Percentiles rank a stretch among this genome's conserved stretches.
These are phyloP conservation scores for Passer domesticus DNA, from an alignment of 2,113 vertebrate genomes.

Conservation along the genomic window DNA sequence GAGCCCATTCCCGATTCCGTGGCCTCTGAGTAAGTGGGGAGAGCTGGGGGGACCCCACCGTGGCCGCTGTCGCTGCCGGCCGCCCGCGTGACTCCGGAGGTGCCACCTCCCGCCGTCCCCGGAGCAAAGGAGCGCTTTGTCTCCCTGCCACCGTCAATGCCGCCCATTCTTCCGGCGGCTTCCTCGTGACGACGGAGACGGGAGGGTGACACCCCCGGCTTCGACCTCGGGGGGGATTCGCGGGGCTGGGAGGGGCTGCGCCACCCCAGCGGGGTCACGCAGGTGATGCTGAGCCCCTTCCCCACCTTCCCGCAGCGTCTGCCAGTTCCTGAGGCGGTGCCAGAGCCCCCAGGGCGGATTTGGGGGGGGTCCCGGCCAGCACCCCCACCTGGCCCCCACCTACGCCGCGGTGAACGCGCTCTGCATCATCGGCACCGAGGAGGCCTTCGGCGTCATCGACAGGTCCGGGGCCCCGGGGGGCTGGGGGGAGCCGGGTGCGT, in stretches of 20 bases:
- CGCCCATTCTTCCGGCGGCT: constrained; percentile 64
- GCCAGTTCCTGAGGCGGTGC: constrained; percentile 89
- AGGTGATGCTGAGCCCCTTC: background rate
- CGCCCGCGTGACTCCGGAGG: background rate
- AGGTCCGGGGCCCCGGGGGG: constrained; percentile 64
- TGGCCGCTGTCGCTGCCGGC: background rate
- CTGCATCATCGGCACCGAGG: constrained; percentile 93
- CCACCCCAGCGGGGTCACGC: fast-evolving
- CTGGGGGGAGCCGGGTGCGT: background rate
- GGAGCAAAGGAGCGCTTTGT: constrained; percentile 71
- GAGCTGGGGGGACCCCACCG: background rate
- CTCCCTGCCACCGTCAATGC: constrained; percentile 65
- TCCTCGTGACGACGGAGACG: constrained; percentile 55
- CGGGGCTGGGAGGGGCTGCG: background rate
- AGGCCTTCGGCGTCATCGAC: constrained; percentile 89
- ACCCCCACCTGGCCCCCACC: constrained; percentile 94
- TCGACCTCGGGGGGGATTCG: background rate
- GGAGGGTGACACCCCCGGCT: constrained; percentile 9
- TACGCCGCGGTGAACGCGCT: constrained; percentile 93
- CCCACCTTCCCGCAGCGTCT: constrained; percentile 75
- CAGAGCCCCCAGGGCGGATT: constrained; percentile 91
- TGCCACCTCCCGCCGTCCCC: constrained; percentile 26
- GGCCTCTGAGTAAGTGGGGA: constrained; percentile 86
- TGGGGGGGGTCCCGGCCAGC: constrained; percentile 89
- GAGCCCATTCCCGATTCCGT: constrained; percentile 85